A percentile compares a stretch with the other conserved stretches of the same genome.
phyloP scores from a whole-genome alignment of 1,140 invertebrate genomes.

The Orchestia grillus region DNA sequence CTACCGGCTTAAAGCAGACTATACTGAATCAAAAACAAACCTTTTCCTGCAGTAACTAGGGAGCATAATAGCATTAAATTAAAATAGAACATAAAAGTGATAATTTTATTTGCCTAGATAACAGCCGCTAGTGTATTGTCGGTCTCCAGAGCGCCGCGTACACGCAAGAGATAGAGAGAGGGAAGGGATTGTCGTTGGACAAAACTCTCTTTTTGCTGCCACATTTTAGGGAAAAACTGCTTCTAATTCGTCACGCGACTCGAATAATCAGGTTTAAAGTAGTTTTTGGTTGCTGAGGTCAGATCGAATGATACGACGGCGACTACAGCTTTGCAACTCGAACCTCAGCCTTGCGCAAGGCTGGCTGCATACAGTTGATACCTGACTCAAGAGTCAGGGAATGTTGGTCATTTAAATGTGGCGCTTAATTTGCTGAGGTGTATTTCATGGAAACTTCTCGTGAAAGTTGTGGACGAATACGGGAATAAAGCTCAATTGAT shows the following conservation, averaged over 20 bases:
- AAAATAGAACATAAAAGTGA: not conserved
- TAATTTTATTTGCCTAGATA: not conserved
- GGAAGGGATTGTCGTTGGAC: not conserved
- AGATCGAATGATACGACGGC: not conserved
- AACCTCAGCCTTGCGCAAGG: not conserved
- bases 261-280: not conserved
- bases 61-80: not conserved
- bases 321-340: not conserved
- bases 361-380: not conserved
- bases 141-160: not conserved
- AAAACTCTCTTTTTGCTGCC: not conserved
- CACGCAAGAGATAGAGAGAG: not conserved
- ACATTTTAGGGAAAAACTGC: not conserved
- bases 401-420: not conserved
- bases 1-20: too few relatives aligned
- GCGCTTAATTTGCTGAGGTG: not conserved
- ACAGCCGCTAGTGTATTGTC: not conserved
- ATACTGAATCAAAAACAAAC: not conserved
- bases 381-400: not conserved
- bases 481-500: too few relatives aligned
- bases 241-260: not conserved
- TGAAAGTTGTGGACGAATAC: not conserved
- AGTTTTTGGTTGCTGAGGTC: not conserved
- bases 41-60: not conserved
- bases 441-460: not conserved